phyloP scores from a whole-genome alignment of 1,140 invertebrate genomes.

The Calephelis nemesis region DNA sequence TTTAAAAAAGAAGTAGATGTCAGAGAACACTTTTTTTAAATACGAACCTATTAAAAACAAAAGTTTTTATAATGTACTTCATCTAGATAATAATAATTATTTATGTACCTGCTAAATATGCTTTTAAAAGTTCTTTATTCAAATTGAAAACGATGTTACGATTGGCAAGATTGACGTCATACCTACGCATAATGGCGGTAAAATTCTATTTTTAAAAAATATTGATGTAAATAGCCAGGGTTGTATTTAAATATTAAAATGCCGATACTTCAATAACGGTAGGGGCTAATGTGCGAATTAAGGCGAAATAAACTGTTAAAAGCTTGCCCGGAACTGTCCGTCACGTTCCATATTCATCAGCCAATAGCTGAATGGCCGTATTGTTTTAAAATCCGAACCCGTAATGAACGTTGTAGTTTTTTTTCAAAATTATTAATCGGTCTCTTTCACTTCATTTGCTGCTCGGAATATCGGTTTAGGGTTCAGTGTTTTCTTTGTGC shows the following conservation, averaged over 20 bases:
- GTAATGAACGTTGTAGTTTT: constrained; percentile 56
- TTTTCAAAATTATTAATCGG: constrained; percentile 66
- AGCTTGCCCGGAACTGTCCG: constrained; percentile 53
- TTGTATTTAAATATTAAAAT: constrained; percentile 12
- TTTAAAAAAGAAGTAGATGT: too few relatives aligned
- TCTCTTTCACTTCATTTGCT: constrained; percentile 67
- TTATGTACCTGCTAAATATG: too few relatives aligned
- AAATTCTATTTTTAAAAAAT: constrained; percentile 2
- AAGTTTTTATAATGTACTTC: too few relatives aligned
- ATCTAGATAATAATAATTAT: too few relatives aligned
- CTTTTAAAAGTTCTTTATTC: too few relatives aligned
- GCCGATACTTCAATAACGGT: constrained; percentile 9
- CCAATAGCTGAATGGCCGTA: constrained; percentile 56
- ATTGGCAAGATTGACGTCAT: too few relatives aligned
- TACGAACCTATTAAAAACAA: too few relatives aligned
- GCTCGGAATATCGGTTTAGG: constrained; percentile 39
- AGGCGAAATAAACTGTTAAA: constrained; percentile 33
- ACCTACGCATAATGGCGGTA: background rate
- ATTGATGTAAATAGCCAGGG: background rate
- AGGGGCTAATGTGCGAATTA: constrained; percentile 23
- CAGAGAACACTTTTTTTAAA: too few relatives aligned
- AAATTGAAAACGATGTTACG: too few relatives aligned
- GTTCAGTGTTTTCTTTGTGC: constrained; percentile 18
- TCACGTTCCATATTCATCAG: constrained; percentile 63
- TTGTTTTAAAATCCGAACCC: constrained; percentile 70